These are phyloP conservation scores for Tyto alba DNA, from an alignment of 2,113 vertebrate species.

Conservation along the genomic window DNA sequence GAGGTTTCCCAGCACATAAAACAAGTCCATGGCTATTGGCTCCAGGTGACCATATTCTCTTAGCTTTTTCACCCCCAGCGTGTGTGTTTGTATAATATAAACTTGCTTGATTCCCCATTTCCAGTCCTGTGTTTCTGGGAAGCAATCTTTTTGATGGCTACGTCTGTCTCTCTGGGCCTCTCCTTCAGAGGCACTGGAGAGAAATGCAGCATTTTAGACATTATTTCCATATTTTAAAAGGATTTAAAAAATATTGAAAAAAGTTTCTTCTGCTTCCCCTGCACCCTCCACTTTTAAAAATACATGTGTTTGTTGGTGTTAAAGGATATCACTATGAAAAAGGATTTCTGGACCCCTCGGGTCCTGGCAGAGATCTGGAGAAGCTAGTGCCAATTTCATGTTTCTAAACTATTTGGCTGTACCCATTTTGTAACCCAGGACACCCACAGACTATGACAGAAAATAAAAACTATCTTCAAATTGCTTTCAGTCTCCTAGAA, in stretches of 20 bases:
- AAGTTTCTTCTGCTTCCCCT: not conserved
- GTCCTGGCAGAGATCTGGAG: not conserved
- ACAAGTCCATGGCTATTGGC: not conserved
- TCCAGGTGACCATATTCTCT: not conserved
- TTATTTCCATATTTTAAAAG: not conserved
- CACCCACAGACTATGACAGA: not conserved
- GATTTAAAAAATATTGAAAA: not conserved
- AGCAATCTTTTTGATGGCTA: not conserved
- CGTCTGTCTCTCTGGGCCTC: not conserved
- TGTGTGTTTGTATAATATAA: not conserved
- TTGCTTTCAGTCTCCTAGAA: conserved; percentile 2
- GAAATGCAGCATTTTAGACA: not conserved
- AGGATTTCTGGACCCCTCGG: not conserved
- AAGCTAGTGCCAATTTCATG: not conserved
- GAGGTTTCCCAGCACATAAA: not conserved
- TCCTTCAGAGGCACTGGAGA: not conserved
- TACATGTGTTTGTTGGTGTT: not conserved
- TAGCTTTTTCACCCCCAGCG: not conserved
- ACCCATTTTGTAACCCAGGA: not conserved
- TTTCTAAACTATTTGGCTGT: not conserved
- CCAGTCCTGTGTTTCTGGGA: not conserved
- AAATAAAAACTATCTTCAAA: conserved; percentile 27
- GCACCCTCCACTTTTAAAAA: not conserved
- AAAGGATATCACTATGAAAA: not conserved
- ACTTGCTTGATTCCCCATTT: not conserved